Conservation (phyloP, 2,797 vertebrate genomes). For the Orestias chungarensis region DNA sequence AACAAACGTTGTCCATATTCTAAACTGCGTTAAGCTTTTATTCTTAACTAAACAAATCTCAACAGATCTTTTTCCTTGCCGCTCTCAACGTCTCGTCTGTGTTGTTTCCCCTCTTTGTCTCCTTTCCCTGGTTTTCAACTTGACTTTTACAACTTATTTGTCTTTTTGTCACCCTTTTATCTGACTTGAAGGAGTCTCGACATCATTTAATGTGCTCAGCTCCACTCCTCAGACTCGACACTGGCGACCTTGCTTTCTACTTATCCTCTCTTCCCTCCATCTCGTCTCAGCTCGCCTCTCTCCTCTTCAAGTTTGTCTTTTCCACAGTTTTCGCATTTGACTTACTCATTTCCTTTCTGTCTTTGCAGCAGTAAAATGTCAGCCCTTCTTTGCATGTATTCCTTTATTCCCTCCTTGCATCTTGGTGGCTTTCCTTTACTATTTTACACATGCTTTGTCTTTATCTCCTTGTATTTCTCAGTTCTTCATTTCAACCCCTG, state of each 20-base stretch:
- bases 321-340: not conserved
- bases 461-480: not conserved
- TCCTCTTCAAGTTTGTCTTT: not conserved
- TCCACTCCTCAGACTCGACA: constrained; percentile 4
- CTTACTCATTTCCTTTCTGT: not conserved
- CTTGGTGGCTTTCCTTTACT: not conserved
- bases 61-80: not conserved
- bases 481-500: not conserved
- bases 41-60: too few species aligned
- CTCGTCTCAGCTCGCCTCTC: not conserved
- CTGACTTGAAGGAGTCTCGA: constrained; percentile 11
- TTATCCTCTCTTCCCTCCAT: constrained; percentile 5
- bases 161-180: constrained; percentile 19
- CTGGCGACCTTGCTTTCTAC: constrained; percentile 1
- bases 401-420: not conserved
- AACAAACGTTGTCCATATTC: not conserved
- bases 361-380: not conserved
- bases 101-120: not conserved
- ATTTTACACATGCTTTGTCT: constrained; percentile 2
- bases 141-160: constrained; percentile 16
- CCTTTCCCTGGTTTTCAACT: not conserved
- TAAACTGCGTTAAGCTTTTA: not conserved
- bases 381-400: not conserved
- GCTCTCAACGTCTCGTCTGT: not conserved
- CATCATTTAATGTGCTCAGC: constrained; percentile 7